Percentiles rank a stretch among this genome's conserved stretches.
phyloP scores from a whole-genome alignment of 2,797 vertebrate genomes.

The Merluccius polli region DNA sequence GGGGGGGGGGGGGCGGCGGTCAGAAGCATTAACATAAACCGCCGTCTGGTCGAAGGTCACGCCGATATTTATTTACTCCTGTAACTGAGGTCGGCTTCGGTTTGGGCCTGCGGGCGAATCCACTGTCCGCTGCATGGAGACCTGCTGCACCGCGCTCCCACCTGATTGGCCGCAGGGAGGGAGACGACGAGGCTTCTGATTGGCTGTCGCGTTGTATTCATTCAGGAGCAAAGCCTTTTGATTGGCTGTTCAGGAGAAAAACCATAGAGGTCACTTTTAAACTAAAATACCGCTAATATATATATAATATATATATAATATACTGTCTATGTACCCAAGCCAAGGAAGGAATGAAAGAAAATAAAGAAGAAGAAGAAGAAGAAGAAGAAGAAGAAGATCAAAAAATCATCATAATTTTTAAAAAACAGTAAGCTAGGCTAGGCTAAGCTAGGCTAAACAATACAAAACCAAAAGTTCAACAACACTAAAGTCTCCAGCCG shows the following conservation, averaged over 20 bases:
- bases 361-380: no score
- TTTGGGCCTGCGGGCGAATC: not conserved
- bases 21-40: not conserved
- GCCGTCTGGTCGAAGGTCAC: not conserved
- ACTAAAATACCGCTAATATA: not conserved
- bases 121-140: not conserved
- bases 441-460: not conserved
- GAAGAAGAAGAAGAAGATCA: not conserved
- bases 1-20: not conserved
- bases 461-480: not conserved
- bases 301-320: no score
- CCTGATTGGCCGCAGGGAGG: not conserved
- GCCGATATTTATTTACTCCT: conserved; percentile 5
- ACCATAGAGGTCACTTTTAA: not conserved
- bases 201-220: not conserved
- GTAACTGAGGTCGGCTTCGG: not conserved
- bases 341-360: no score
- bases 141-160: not conserved
- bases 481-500: not conserved
- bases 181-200: not conserved
- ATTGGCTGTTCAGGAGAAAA: no score
- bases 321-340: no score
- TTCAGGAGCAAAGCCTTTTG: not conserved
- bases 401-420: not conserved
- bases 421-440: not conserved